A percentile compares a stretch with the other conserved stretches of the same genome.
phyloP scores from a whole-genome alignment of 2,888 invertebrate species.

The Aricia artaxerxes region DNA sequence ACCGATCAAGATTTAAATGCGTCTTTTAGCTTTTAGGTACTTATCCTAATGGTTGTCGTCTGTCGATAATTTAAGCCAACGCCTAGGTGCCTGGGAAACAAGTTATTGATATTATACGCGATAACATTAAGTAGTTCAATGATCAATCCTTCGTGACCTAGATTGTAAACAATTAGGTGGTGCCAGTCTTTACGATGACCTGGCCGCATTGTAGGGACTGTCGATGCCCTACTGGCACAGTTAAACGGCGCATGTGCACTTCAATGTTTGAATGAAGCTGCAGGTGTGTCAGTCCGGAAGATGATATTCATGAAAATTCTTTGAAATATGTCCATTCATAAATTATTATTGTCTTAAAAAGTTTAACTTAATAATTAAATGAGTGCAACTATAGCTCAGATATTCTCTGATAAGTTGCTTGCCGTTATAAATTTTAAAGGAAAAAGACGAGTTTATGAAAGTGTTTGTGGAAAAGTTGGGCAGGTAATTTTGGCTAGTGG shows the following conservation, averaged over 20 bases:
- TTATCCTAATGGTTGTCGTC: neutral
- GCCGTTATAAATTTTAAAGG: neutral
- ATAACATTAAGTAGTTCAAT: neutral
- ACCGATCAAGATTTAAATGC: too few relatives aligned
- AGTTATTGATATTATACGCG: neutral
- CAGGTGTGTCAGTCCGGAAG: conserved; percentile 39
- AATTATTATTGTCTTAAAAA: conserved; percentile 10
- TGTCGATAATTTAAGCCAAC: neutral
- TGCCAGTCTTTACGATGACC: conserved; percentile 52
- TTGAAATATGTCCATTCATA: conserved; percentile 22
- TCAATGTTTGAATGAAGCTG: conserved; percentile 50
- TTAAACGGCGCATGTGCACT: conserved; percentile 64
- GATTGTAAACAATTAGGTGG: conserved; percentile 52
- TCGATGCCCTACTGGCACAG: conserved; percentile 73
- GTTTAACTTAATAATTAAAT: neutral
- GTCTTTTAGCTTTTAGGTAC: neutral
- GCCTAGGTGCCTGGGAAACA: neutral
- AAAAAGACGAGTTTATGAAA: neutral
- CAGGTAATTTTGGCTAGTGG: neutral
- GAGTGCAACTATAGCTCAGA: neutral
- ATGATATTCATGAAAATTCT: conserved; percentile 33
- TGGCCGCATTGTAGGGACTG: conserved; percentile 54
- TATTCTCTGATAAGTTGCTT: neutral
- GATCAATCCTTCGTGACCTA: conserved; percentile 53
- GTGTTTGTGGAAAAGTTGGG: neutral